Evolutionary conservation across 1,140 invertebrate species (phyloP), one percentile per base, ranked within the genome.

Genomic region (Zaprionus nigranus): DNA sequence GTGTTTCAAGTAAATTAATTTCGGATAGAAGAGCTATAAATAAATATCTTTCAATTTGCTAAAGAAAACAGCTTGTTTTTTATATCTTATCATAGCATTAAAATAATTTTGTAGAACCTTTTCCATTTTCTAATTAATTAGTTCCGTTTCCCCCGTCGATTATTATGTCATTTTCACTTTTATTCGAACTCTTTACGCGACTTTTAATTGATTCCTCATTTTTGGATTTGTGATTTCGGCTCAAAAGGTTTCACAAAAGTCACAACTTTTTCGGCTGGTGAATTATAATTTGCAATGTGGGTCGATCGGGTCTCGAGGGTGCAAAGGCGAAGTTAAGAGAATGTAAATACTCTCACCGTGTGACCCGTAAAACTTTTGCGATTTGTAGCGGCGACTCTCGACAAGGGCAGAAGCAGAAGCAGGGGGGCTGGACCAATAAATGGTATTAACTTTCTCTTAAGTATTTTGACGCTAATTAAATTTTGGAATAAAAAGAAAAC

Each of bases 391-490:
- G 38, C 71, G 24, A 49, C 70, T 30, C 54, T 34, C 13, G 30
- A 38, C 36, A 38, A 1, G 15, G 12, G 38, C 38, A 13, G 38
- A 0, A n/a, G 38, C 38, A 13, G 38, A 6, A n/a, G 5, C 40
- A 7, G 40, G 6, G 40, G 6, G 15, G 5, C 9, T 3, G 30
- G 30, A 11, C 17, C 40, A n/a, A 30, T 34, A 46, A 59, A 36
- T 71, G 70, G 65, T 66, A 68, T 82, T 67, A 86, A 79, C 70
- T 83, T 76, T 51, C 62, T 13, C 9, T 51, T 40, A 71, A 82
- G 71, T 79, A 82, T 87, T 85, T 86, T 77, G 77, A 74, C 64
- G 76, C 83, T 82, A 86, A 86, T 82, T 86, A 87, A 87, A 86
- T 87, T 82, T 76, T 2, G 0, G 57, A 28, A 57, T n/a, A 46